Conservation (phyloP, 2,888 invertebrate genomes). For the Melieria crassipennis region DNA sequence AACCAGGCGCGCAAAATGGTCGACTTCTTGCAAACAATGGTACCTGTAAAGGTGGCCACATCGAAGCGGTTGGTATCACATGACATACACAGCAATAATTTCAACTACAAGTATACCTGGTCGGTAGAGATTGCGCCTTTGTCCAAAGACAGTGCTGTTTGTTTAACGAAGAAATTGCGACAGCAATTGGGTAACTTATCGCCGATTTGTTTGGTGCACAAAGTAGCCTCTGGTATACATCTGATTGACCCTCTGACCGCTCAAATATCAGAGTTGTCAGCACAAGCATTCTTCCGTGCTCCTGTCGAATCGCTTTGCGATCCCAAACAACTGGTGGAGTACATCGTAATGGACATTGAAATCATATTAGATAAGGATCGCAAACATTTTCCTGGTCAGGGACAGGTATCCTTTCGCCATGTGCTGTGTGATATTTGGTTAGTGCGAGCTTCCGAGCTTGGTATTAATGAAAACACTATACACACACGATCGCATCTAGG, state of each 20-base stretch:
- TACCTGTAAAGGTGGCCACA: constrained; percentile 88
- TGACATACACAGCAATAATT: constrained; percentile 95
- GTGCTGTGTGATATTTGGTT: constrained; percentile 94
- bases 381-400: constrained; percentile 87
- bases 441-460: constrained; percentile 86
- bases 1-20: constrained; percentile 94
- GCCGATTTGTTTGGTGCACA: constrained; percentile 85
- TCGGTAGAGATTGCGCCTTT: constrained; percentile 96
- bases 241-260: constrained; percentile 91
- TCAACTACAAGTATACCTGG: constrained; percentile 95
- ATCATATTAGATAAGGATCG: constrained; percentile 71
- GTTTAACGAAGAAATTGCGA: constrained; percentile 85
- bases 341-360: constrained; percentile 94
- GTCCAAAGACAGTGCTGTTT: constrained; percentile 93
- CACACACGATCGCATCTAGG: constrained; percentile 95
- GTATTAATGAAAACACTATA: constrained; percentile 80
- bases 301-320: constrained; percentile 90
- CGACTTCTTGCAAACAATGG: constrained; percentile 87
- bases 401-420: constrained; percentile 86
- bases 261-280: constrained; percentile 89
- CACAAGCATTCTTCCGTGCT: constrained; percentile 83
- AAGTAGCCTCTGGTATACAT: constrained; percentile 90
- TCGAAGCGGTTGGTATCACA: constrained; percentile 97
- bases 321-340: constrained; percentile 91
- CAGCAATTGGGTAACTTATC: constrained; percentile 89